phyloP scores from a whole-genome alignment of 1,140 invertebrate genomes.

The Vanessa tameamea region DNA sequence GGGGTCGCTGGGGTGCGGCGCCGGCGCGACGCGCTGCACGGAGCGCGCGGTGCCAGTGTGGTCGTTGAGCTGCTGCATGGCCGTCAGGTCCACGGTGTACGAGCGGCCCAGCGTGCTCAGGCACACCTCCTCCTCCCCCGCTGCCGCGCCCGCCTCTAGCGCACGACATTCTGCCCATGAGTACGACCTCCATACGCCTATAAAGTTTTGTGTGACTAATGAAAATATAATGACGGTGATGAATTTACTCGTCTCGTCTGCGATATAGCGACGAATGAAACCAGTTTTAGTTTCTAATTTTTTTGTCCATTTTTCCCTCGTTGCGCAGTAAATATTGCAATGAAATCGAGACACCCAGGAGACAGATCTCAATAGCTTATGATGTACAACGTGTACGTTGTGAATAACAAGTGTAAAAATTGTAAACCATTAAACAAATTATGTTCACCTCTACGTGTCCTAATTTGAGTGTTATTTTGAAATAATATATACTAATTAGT shows the following conservation, averaged over 20 bases:
- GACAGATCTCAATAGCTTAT: background rate
- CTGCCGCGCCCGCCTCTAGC: constrained; percentile 93
- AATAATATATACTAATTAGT: background rate
- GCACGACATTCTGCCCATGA: constrained; percentile 84
- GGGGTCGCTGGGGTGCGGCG: constrained; percentile 49
- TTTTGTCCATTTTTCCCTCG: background rate
- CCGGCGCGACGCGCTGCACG: constrained; percentile 86
- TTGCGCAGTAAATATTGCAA: background rate
- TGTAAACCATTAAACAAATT: background rate
- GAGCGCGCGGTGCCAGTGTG: constrained; percentile 96
- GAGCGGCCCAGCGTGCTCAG: constrained; percentile 94
- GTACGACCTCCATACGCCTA: constrained; percentile 84
- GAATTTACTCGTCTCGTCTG: constrained; percentile 2
- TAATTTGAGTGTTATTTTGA: background rate
- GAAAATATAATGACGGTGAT: constrained; percentile 3
- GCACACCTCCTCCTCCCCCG: constrained; percentile 96
- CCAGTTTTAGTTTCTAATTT: no score
- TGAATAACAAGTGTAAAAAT: background rate
- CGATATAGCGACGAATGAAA: background rate
- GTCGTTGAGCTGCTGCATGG: constrained; percentile 99
- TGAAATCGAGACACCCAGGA: background rate
- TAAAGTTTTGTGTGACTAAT: constrained; percentile 15
- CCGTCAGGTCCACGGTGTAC: constrained; percentile 97
- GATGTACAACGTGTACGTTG: background rate
- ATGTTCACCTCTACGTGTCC: background rate